These are phyloP conservation scores for Clusia tigrina DNA, from an alignment of 2,888 invertebrate species.

Conservation along the genomic window DNA sequence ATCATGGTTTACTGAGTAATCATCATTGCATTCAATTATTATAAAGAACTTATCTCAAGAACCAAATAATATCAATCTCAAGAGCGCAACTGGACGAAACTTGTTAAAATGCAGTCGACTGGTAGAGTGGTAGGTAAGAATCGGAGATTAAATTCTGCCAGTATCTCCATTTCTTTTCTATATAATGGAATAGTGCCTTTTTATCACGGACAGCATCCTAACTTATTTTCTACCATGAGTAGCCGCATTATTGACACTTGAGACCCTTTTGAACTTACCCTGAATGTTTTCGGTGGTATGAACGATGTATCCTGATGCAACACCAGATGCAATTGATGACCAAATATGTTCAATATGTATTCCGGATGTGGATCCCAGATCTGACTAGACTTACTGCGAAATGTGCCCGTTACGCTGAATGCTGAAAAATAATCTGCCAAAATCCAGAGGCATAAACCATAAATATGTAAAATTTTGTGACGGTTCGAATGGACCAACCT, in stretches of 20 bases:
- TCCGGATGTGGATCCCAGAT: slow-evolving; percentile 79
- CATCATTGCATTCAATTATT: too few species aligned
- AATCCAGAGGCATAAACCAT: neutral
- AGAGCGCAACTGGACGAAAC: too few species aligned
- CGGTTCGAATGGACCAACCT: slow-evolving; percentile 38
- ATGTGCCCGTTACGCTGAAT: slow-evolving; percentile 72
- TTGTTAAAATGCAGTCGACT: too few species aligned
- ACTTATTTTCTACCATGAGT: too few species aligned
- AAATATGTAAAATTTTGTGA: too few species aligned
- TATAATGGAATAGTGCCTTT: neutral
- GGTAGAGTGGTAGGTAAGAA: too few species aligned
- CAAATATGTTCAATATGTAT: slow-evolving; percentile 74
- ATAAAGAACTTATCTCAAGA: too few species aligned
- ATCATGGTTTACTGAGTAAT: too few species aligned
- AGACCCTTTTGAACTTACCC: slow-evolving; percentile 41
- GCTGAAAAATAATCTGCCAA: slow-evolving; percentile 56
- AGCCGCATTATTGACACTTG: too few species aligned
- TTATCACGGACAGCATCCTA: neutral
- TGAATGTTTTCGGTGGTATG: slow-evolving; percentile 55
- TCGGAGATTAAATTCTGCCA: too few species aligned
- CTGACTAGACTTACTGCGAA: slow-evolving; percentile 69
- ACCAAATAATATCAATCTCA: too few species aligned
- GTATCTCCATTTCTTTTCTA: too few species aligned
- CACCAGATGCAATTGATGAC: slow-evolving; percentile 60
- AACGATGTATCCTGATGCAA: slow-evolving; percentile 62